Percentiles rank a stretch among this genome's conserved stretches.
phyloP scores from a whole-genome alignment of 2,797 vertebrate genomes.

The Scolopax bukidnonensis region DNA sequence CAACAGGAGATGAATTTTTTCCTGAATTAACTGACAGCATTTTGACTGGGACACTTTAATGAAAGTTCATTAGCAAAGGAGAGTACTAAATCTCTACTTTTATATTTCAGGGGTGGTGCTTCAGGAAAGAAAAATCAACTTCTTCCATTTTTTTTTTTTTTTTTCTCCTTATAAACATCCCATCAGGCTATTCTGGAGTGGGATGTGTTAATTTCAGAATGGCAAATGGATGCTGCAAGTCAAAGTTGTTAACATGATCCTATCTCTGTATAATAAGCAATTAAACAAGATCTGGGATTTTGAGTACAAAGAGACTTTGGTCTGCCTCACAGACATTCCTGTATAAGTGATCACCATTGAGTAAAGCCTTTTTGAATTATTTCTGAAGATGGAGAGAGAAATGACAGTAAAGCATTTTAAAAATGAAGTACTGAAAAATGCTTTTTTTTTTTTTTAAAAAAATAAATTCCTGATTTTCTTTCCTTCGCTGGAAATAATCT shows the following conservation, averaged over 20 bases:
- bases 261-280: slow-evolving; percentile 15
- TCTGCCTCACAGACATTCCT: slow-evolving; percentile 32
- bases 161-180: background rate
- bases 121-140: background rate
- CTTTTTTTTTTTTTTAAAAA: background rate
- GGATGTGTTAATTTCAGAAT: background rate
- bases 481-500: background rate
- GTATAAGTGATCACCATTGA: background rate
- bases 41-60: background rate
- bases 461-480: background rate
- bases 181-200: background rate
- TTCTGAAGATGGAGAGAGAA: background rate
- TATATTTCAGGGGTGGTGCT: background rate
- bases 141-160: too few relatives aligned
- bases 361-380: slow-evolving; percentile 15
- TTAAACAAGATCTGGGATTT: slow-evolving; percentile 47
- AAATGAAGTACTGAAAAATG: background rate
- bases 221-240: background rate
- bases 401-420: background rate
- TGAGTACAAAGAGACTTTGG: slow-evolving; percentile 15
- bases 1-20: background rate
- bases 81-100: background rate
- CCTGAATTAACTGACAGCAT: background rate
- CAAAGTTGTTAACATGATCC: slow-evolving; percentile 14
- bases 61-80: background rate